Evolutionary conservation across 2,888 invertebrate species (phyloP).

Genomic region (Epistrophe eligans): DNA sequence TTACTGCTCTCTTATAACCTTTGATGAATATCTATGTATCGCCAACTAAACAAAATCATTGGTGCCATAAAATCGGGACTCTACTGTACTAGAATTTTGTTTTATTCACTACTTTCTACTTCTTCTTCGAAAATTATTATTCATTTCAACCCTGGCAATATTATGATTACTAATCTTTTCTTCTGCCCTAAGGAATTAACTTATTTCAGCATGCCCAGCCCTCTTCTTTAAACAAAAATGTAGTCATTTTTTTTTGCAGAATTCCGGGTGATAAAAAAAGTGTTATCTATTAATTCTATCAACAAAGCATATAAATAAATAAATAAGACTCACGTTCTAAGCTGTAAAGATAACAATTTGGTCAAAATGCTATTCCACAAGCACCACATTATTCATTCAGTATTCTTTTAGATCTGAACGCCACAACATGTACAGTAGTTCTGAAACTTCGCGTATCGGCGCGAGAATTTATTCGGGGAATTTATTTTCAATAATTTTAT

Average conservation of each 20-base stretch:
- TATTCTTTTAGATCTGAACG: slow-evolving; percentile 40
- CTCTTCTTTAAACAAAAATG: background rate
- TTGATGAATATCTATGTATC: too few species aligned
- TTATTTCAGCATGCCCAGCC: slow-evolving; percentile 17
- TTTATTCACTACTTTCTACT: too few species aligned
- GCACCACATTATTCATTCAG: slow-evolving; percentile 22
- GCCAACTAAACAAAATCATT: too few species aligned
- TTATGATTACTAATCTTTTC: background rate
- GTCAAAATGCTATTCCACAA: slow-evolving; percentile 1
- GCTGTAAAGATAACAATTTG: slow-evolving; percentile 25
- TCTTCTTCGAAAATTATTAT: too few species aligned
- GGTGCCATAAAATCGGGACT: background rate
- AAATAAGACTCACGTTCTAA: slow-evolving; percentile 21
- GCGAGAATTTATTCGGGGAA: background rate
- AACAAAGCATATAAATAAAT: background rate
- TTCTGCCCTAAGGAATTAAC: background rate
- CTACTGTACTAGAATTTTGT: background rate
- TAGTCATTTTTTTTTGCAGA: slow-evolving; percentile 20
- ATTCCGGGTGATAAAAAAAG: background rate
- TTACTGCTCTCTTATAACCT: too few species aligned
- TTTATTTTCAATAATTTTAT: background rate
- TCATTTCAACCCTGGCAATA: slow-evolving; percentile 8
- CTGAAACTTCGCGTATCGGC: background rate
- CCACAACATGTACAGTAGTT: slow-evolving; percentile 28
- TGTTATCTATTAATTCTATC: slow-evolving; percentile 28